Evolutionary conservation across 2,113 vertebrate species (phyloP).

Genomic region (Hemibagrus wyckioides): DNA sequence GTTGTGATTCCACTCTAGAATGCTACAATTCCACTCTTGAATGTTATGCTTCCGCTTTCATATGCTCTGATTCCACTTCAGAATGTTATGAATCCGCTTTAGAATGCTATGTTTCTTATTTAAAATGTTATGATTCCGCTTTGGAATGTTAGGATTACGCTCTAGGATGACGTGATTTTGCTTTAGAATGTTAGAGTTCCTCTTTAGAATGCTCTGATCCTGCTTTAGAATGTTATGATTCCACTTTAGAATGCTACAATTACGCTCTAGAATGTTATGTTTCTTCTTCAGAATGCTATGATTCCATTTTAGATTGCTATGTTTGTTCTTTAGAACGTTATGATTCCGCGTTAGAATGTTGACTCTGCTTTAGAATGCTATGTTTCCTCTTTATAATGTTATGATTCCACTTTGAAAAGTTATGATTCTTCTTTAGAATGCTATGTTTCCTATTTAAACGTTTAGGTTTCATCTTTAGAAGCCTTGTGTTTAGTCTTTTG

Average conservation of each 20-base stretch:
- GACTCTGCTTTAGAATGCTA: too few relatives aligned
- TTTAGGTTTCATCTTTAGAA: not conserved
- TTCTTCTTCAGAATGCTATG: not conserved
- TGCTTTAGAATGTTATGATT: too few relatives aligned
- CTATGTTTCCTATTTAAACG: not conserved
- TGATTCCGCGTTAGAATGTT: not conserved
- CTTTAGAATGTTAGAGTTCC: not conserved
- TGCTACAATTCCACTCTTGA: not conserved
- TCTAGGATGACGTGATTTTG: not conserved
- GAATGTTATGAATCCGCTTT: too few relatives aligned
- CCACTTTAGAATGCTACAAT: too few relatives aligned
- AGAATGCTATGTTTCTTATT: too few relatives aligned
- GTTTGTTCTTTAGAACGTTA: not conserved
- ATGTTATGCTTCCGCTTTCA: not conserved
- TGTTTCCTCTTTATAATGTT: not conserved
- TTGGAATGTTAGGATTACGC: not conserved
- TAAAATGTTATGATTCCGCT: not conserved
- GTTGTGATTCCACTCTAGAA: not conserved
- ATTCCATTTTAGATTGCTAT: not conserved
- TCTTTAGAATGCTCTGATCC: too few relatives aligned
- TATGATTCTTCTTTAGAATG: not conserved
- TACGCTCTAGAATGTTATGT: not conserved
- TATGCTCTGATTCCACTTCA: too few relatives aligned
- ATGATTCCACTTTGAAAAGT: not conserved
- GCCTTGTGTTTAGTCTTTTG: not conserved